Evolutionary conservation across 2,797 vertebrate genomes (phyloP).

Genomic region (Staurois parvus): DNA sequence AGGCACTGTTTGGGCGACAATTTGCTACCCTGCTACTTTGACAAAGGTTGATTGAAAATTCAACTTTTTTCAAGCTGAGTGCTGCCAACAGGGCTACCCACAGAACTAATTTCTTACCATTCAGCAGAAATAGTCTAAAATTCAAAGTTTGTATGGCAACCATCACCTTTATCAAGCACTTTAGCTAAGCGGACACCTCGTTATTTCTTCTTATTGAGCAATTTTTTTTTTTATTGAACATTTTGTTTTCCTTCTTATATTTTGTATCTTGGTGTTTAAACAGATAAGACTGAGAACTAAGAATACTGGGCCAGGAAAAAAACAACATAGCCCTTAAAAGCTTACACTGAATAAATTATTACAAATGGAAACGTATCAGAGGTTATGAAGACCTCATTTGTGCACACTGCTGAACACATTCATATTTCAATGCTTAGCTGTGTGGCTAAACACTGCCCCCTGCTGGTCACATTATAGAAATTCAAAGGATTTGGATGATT

Average conservation of each 20-base stretch:
- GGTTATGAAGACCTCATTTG: conserved; percentile 34
- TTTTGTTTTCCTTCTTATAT: background rate
- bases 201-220: too few relatives aligned
- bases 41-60: too few relatives aligned
- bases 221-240: too few relatives aligned
- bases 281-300: background rate
- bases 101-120: too few relatives aligned
- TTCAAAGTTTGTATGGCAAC: too few relatives aligned
- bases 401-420: conserved; percentile 2
- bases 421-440: background rate
- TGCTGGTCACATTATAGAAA: background rate
- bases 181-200: too few relatives aligned
- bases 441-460: conserved; percentile 42
- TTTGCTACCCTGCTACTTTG: too few relatives aligned
- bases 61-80: too few relatives aligned
- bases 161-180: too few relatives aligned
- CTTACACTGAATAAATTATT: conserved; percentile 25
- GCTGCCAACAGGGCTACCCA: too few relatives aligned
- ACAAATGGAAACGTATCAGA: conserved; percentile 29
- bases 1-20: too few relatives aligned
- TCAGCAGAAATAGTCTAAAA: too few relatives aligned
- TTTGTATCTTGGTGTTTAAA: background rate
- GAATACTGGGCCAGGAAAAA: background rate
- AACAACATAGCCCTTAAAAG: conserved; percentile 4
- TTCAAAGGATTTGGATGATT: background rate